phyloP scores from a whole-genome alignment of 2,888 invertebrate species.

The Dicroscelio sp. region DNA sequence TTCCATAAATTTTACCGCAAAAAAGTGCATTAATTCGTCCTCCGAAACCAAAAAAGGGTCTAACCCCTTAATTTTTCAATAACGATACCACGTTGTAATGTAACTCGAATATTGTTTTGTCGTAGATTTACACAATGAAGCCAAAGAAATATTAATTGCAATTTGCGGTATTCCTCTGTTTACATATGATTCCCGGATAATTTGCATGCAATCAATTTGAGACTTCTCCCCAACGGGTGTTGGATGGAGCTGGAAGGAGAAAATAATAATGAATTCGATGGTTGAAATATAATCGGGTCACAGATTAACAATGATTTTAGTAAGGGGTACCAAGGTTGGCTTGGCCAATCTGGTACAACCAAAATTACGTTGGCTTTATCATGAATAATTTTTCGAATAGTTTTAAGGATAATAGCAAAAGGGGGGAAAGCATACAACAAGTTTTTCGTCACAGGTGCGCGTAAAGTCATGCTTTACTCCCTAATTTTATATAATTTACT shows the following conservation, averaged over 20 bases:
- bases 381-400: conserved; percentile 84
- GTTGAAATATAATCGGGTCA: conserved; percentile 80
- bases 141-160: conserved; percentile 2
- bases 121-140: conserved; percentile 52
- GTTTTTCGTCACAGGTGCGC: no score
- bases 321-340: conserved; percentile 64
- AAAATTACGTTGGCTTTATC: conserved; percentile 86
- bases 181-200: conserved; percentile 82
- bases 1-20: background rate
- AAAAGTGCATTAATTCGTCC: background rate
- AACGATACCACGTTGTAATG: background rate
- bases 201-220: conserved; percentile 86
- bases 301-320: conserved; percentile 66
- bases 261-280: conserved; percentile 77
- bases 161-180: conserved; percentile 68
- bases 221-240: conserved; percentile 73
- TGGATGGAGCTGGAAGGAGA: conserved; percentile 83
- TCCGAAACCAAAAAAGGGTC: conserved; percentile 16
- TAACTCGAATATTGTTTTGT: background rate
- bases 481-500: no score
- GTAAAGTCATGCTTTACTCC: no score
- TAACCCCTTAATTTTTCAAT: background rate
- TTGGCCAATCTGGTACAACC: conserved; percentile 81
- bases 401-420: conserved; percentile 84
- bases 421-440: conserved; percentile 87